Percentiles rank a stretch among this genome's conserved stretches.
phyloP scores from a whole-genome alignment of 2,113 vertebrate species.

The Mus spicilegus region DNA sequence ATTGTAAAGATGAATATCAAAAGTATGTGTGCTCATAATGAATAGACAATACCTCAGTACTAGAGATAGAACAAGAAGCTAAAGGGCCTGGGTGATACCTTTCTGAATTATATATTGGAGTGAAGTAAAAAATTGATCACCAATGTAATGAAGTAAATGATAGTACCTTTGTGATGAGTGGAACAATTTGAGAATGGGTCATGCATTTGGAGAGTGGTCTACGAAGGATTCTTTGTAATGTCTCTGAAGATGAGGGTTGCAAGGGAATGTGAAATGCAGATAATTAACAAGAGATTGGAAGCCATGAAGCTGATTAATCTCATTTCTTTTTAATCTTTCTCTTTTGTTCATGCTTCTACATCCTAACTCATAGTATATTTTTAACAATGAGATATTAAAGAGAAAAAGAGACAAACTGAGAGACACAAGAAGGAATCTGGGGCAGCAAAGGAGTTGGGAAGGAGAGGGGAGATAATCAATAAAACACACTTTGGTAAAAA shows the following conservation, averaged over 20 bases:
- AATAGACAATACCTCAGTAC: neutral
- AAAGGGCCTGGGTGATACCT: neutral
- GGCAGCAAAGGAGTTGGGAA: too few species aligned
- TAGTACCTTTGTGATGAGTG: neutral
- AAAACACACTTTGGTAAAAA: neutral
- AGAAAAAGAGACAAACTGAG: neutral
- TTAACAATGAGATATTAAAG: neutral
- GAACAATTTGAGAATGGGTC: neutral
- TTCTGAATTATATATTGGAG: neutral
- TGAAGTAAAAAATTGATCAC: neutral
- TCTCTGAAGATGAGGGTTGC: neutral
- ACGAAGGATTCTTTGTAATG: neutral
- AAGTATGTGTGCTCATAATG: neutral
- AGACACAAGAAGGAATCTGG: neutral
- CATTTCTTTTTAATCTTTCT: neutral
- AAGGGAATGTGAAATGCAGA: neutral
- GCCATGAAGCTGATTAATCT: neutral
- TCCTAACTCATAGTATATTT: neutral
- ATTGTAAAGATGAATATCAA: neutral
- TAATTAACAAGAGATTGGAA: neutral
- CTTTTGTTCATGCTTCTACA: neutral
- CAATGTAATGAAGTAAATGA: neutral
- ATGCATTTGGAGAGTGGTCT: neutral
- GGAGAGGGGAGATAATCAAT: neutral
- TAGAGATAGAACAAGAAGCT: neutral